Base-by-base conservation (phyloP, 2,888 invertebrate species). In the Taenaris catops region DNA sequence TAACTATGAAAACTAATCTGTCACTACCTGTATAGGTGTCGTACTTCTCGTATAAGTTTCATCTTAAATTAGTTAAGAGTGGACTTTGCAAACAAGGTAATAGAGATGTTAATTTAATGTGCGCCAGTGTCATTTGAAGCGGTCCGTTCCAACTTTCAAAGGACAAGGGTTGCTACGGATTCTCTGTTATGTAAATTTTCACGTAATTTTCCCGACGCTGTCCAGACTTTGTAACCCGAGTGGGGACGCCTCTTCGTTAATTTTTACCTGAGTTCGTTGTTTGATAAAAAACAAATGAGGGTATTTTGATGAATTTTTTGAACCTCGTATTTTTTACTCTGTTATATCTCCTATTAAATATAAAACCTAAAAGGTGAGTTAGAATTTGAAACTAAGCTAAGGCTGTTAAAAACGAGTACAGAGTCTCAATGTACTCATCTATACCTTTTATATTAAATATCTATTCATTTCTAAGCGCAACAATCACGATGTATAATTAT, bases 131-230 rank as follows among this genome's bases (percentile, higher is more conserved):
- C 80, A 75, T 69, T 78, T 62, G 73, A 71, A 63, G 63, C 78
- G 66, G 62, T 63, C 67, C 46, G 65, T 60, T 53, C 68, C 61
- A 26, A 23, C 70, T 78, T 78, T 80, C 81, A 81, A 83, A 81
- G 80, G 79, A 75, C 73, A 58, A 64, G 68, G 71, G 67, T 61
- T 60, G 74, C 80, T 76, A 79, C 76, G 75, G 83, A 76, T 78
- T 83, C 75, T 79, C 81, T 80, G 79, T 83, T 84, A 84, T 84
- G 83, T 76, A 84, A 83, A 84, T 84, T 80, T 71, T 62, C 66
- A 59, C 64, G 74, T 81, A 81, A 83, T 80, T 83, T 71, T 73
- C 72, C 72, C 74, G 24, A 65, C 65, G 63, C 70, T 62, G 67
- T 64, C 59, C 69, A 67, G 76, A 75, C 79, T 81, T 84, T 76